Conservation (phyloP, 2,888 invertebrate genomes). For the Acleris cristana region DNA sequence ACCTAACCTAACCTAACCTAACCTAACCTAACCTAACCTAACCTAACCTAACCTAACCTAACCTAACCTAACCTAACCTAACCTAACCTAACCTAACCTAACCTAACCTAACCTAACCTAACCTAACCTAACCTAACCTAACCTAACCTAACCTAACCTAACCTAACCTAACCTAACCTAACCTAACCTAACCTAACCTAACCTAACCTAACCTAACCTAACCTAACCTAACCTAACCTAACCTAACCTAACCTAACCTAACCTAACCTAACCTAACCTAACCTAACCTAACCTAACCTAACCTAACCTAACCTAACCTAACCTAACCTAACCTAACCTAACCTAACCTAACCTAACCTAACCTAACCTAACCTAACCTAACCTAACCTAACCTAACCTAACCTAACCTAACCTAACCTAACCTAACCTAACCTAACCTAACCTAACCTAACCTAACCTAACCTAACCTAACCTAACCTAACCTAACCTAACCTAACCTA, state of each 20-base stretch:
- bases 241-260: conserved; percentile 11
- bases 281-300: conserved; percentile 11
- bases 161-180: conserved; percentile 11
- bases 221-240: conserved; percentile 11
- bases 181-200: conserved; percentile 11
- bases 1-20: conserved; percentile 11
- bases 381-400: conserved; percentile 11
- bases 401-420: conserved; percentile 11
- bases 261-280: conserved; percentile 11
- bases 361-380: conserved; percentile 11
- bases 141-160: conserved; percentile 11
- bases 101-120: conserved; percentile 11
- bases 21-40: conserved; percentile 11
- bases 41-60: conserved; percentile 11
- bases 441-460: not conserved
- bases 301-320: conserved; percentile 11
- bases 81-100: conserved; percentile 11
- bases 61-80: conserved; percentile 11
- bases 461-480: not conserved
- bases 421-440: conserved; percentile 11
- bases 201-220: conserved; percentile 11
- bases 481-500: not conserved
- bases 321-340: conserved; percentile 11
- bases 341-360: conserved; percentile 11
- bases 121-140: conserved; percentile 11